These are phyloP conservation scores for Drosophila mayri DNA, from an alignment of 1,140 invertebrate genomes.

Conservation along the genomic window DNA sequence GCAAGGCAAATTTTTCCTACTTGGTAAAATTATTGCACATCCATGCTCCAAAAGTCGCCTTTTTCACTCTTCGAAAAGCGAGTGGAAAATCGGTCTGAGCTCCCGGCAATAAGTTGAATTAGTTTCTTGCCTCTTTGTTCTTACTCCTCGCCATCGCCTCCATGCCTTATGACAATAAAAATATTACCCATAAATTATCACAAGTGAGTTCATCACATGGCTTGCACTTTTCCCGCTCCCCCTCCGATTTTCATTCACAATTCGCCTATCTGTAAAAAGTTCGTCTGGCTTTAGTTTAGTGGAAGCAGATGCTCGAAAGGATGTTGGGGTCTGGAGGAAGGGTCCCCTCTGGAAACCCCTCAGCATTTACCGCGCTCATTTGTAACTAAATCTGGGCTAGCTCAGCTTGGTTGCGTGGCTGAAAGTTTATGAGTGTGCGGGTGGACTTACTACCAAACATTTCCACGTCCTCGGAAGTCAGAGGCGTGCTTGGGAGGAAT, in stretches of 20 bases:
- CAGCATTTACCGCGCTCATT: conserved; percentile 50
- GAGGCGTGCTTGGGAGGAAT: conserved; percentile 1
- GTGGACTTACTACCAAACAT: conserved; percentile 7
- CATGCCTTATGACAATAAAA: conserved; percentile 59
- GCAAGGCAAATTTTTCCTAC: conserved; percentile 35
- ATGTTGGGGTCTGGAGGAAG: not conserved
- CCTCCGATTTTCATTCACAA: conserved; percentile 24
- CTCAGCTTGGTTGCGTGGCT: conserved; percentile 34
- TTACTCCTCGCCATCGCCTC: not conserved
- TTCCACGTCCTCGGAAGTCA: conserved; percentile 16
- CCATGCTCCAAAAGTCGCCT: conserved; percentile 15
- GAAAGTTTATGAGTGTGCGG: conserved; percentile 62
- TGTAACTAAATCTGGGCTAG: conserved; percentile 69
- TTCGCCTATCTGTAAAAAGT: conserved; percentile 62
- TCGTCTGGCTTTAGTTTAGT: conserved; percentile 46
- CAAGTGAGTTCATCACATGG: conserved; percentile 76
- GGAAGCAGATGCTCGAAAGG: conserved; percentile 31
- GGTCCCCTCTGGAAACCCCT: not conserved
- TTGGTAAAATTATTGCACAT: conserved; percentile 45
- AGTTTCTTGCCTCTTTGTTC: conserved; percentile 37
- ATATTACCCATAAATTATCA: conserved; percentile 79
- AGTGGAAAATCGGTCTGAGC: conserved; percentile 18
- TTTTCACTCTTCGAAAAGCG: conserved; percentile 6
- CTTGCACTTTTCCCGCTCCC: conserved; percentile 38
- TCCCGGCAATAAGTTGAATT: conserved; percentile 66